Base-by-base conservation (phyloP, 2,797 vertebrate genomes). In the Muscicapa striata region DNA sequence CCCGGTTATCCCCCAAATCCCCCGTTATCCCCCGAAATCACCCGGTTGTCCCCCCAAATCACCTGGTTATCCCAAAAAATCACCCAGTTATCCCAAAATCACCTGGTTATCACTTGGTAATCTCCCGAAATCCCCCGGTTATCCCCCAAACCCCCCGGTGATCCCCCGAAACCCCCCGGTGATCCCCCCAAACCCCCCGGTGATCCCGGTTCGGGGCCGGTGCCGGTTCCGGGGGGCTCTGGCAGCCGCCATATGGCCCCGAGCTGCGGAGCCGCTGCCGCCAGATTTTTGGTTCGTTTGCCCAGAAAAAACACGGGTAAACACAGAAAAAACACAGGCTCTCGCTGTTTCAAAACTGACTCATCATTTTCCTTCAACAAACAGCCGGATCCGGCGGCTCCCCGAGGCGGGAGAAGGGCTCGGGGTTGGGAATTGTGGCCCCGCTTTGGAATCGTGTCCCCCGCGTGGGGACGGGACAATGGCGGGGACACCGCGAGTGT, bases 301-400 rank as follows among this genome's bases (percentile, higher is more conserved):
- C 76, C 48, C 83, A 48, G 93, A 41, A 82, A 84, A 84, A 87
- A 92, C 93, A 92, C 36, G 13, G 63, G 7, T 92, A 96, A 96
- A 96, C 93, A 93, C 91, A 90, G 86, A 34, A n/a, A n/a, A n/a
- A n/a, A n/a, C n/a, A n/a, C n/a, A n/a, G n/a, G 63, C 83, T 92
- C 67, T 27, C 5, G 75, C 79, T 93, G 89, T 90, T 93, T 64
- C 3, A 76, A 82, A 94, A 94, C 83, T n/a, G 67, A 70, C 54
- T 94, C 89, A 41, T 78, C 79, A 8, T 91, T 72, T 93, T 87
- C 75, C 49, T 63, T 34, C 21, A 93, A 93, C 93, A 93, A 93
- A 94, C 82, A 34, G 62, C 77, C 10, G 1, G 8, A 70, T 11
- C 69, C 9, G 41, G 78, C 62, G 57, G 61, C 5, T 91, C 85